These are phyloP conservation scores for Rhinolophus ferrumequinum DNA, from an alignment of 2,113 vertebrate genomes.

Conservation along the genomic window DNA sequence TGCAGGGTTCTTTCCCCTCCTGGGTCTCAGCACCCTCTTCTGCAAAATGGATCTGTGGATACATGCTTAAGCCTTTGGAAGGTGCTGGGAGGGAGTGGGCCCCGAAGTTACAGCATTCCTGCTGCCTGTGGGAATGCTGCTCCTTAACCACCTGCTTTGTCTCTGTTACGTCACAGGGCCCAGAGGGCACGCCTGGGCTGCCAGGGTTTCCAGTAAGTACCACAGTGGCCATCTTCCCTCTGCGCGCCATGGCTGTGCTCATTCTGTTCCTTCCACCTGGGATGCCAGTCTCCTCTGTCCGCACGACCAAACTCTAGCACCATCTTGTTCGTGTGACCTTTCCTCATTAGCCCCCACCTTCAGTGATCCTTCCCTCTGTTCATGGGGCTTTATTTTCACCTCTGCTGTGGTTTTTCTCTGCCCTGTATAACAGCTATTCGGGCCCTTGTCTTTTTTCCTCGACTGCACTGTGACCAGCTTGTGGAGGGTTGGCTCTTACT, in stretches of 20 bases:
- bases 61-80: neutral
- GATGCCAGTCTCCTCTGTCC: neutral
- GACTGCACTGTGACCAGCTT: neutral
- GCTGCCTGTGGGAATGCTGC: neutral
- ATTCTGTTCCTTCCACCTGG: neutral
- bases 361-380: neutral
- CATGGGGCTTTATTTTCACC: neutral
- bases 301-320: no score
- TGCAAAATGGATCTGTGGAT: no score
- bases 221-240: neutral
- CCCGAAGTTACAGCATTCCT: fast-evolving
- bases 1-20: neutral
- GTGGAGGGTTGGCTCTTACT: neutral
- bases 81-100: neutral
- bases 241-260: neutral
- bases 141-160: neutral
- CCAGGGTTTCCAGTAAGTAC: conserved; percentile 94
- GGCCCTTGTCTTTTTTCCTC: neutral
- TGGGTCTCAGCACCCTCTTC: neutral
- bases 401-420: neutral
- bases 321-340: neutral
- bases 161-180: conserved; percentile 87
- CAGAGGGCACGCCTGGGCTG: conserved; percentile 90
- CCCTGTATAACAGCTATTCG: neutral
- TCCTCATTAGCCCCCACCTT: neutral